Evolutionary conservation across 2,797 vertebrate genomes (phyloP), one percentile per base, ranked within the genome.

Genomic region (Sebastes trivittatus): DNA sequence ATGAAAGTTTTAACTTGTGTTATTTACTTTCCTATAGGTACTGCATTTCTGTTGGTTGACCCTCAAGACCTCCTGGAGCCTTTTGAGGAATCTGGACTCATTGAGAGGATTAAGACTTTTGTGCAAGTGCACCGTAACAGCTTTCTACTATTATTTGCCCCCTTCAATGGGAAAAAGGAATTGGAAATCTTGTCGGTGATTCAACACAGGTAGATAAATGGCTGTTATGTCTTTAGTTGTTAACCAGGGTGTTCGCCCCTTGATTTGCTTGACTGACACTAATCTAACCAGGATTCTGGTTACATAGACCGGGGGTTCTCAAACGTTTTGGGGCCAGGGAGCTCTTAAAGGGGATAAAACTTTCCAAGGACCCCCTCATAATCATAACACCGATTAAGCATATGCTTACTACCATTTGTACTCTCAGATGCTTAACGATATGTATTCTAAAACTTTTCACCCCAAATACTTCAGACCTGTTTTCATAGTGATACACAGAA

Each of bases 11-110:
- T 23, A 55, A 55, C 49, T 22, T 54, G 20, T 54, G 11, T 27
- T 18, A 60, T 70, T 1, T 7, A 29, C 10, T 36, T 72, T 2
- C 2, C 14, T 65, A 38, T 38, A 99, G 98, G 98, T 42, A 94
- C 94, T 74, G 98, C 98, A 13, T 99, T 99, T 94, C 90, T 99
- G 74, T 84, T 98, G 83, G 92, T 96, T 61, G 94, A 97, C n/a
- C 81, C 88, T 65, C 93, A 96, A 68, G 95, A 96, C 25, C 89
- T 96, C 27, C 85, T 95, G 20, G 88, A 64, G 34, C 75, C 69
- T 67, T 77, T 90, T 52, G 95, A 96, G 72, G 94, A 97, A 77
- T 54, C 79, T 5, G 88, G 80, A 25, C 80, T 97, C 69, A 89
- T 92, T 82, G 91, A 87, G 58, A 96, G 82, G 85, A 96, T 97